Evolutionary conservation across 2,888 invertebrate species (phyloP), one percentile per base, ranked within the genome.

Genomic region (Drosophila kambysellisi): DNA sequence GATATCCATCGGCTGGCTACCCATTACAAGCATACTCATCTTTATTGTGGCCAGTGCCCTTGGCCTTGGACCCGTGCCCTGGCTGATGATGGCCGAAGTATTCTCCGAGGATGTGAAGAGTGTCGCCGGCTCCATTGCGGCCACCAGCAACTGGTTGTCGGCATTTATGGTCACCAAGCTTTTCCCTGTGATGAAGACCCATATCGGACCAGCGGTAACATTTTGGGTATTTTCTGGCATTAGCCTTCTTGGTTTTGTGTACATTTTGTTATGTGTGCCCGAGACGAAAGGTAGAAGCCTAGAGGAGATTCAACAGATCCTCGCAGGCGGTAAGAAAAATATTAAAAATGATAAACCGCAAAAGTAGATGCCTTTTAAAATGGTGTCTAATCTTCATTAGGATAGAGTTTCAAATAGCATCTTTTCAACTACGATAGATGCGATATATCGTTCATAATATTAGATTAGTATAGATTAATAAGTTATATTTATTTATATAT

Each of bases 31-130:
- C 48, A 93, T 97, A 1, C 96, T 96, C 29, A 71, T 96, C 6
- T 98, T 96, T 91, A 95, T 97, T 12, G 92, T 96, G 15, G 95
- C 96, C 17, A 88, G 41, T 41, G 39, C 57, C 11, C 15, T 97
- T 25, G 97, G 97, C 48, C 96, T 96, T 82, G 98, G 97, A 0
- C 97, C 97, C 0, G 96, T 97, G 41, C 97, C 97, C 0, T 92
- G 92, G 92, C 95, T 97, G 94, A 96, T 92, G 48, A 94, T 95
- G 88, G 95, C 97, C 0, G 98, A 98, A 91, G 93, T 98, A 29
- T 96, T 98, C 91, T 94, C 96, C 41, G 94, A 96, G 4, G 95
- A 96, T 85, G 96, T 97, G 50, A 97, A 96, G 91, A 95, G 95
- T 3, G 94, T 96, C 62, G 96, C 96, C 4, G 95, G 95, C 29